Evolutionary conservation across 2,113 vertebrate species (phyloP), one percentile per base, ranked within the genome.

Genomic region (Colossoma macropomum): DNA sequence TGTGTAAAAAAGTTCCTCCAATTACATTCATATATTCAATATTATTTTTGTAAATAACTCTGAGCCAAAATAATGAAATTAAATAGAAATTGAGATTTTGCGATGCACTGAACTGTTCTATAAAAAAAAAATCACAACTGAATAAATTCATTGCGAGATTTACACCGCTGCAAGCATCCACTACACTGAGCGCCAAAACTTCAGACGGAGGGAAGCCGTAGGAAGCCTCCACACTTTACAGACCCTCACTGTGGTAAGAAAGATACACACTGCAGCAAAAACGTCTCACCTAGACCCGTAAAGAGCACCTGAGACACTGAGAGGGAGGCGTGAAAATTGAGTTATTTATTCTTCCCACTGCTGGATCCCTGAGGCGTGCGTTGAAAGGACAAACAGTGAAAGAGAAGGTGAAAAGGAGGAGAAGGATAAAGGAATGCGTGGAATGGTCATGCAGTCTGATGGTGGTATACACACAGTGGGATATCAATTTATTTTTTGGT

Each of bases 291-390:
- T 65, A 70, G 12, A 59, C 63, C 62, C 74, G 74, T 81, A 74
- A 81, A 81, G 56, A 81, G 71, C 25, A 3, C 71, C 50, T 9
- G 74, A 81, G 60, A 74, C 79, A 52, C 79, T 34, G 56, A 74
- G 45, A 81, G 62, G 79, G 32, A 81, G 59, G 50, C 23, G 56
- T 74, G 59, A 70, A 74, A 81, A 81, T 74, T 74, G 59, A 81
- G 56, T 45, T 81, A 81, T 54, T 54, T 54, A 73, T 73, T 81
- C 38, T 56, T 71, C 32, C 8, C 48, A 41, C 41, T 71, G 78
- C 50, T 34, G 45, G 56, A 72, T 45, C 41, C 41, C 41, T 45
- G 41, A 45, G 41, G 41, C 41, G 59, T 34, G 56, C 1, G 56
- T n/a, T 23, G 21, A 59, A 59, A 59, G 56, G 23, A 59, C 56